These are phyloP conservation scores for Adelphocoris suturalis DNA, from an alignment of 2,888 invertebrate genomes.

Conservation along the genomic window DNA sequence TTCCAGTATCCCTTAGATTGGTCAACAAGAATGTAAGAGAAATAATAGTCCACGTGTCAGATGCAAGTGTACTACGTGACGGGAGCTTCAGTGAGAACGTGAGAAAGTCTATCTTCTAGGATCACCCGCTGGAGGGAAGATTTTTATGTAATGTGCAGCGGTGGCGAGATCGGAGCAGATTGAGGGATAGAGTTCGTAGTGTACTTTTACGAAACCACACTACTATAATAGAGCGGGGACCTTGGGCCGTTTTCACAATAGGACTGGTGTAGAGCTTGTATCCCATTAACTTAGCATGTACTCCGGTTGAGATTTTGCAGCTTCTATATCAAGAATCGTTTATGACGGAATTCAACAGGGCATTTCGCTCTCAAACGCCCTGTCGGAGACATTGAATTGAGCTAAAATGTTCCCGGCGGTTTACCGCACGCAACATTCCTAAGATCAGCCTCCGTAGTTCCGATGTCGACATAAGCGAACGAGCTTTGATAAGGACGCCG, in stretches of 20 bases:
- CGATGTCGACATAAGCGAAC: slow-evolving; percentile 40
- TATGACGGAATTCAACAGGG: slow-evolving; percentile 1
- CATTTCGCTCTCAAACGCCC: not conserved
- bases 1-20: too few relatives aligned
- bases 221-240: slow-evolving; percentile 39
- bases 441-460: slow-evolving; percentile 35
- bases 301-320: slow-evolving; percentile 13
- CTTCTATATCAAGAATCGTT: slow-evolving; percentile 15
- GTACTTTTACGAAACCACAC: slow-evolving; percentile 44
- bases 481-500: slow-evolving; percentile 38
- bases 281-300: slow-evolving; percentile 19
- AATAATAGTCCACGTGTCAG: too few relatives aligned
- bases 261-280: not conserved
- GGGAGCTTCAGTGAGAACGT: not conserved
- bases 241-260: slow-evolving; percentile 10
- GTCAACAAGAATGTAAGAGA: too few relatives aligned
- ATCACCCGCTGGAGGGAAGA: not conserved
- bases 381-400: slow-evolving; percentile 16
- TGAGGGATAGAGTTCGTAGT: slow-evolving; percentile 23
- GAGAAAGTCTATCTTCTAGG: not conserved
- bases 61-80: not conserved
- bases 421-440: slow-evolving; percentile 49
- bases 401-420: slow-evolving; percentile 35
- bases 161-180: slow-evolving; percentile 2
- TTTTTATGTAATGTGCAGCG: slow-evolving; percentile 1